Percentiles rank a stretch among this genome's conserved stretches.
Evolutionary conservation across 1,140 invertebrate genomes (phyloP).

Genomic region (Bactericera cockerelli): DNA sequence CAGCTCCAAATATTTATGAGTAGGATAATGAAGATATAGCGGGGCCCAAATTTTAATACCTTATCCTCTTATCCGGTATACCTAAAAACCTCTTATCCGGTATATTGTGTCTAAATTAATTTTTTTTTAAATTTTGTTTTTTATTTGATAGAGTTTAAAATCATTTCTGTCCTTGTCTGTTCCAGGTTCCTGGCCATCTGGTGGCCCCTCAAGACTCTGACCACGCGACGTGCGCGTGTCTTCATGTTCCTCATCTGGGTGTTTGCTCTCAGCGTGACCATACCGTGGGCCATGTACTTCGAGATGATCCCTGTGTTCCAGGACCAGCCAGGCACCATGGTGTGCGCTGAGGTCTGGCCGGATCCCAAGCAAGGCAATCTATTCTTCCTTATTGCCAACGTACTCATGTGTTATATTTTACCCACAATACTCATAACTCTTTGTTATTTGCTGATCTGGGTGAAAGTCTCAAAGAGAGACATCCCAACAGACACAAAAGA

Average conservation of each 20-base stretch:
- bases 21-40: too few relatives aligned
- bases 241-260: slow-evolving; percentile 87
- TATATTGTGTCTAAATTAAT: too few relatives aligned
- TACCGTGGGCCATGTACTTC: slow-evolving; percentile 83
- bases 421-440: slow-evolving; percentile 79
- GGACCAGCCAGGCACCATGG: slow-evolving; percentile 42
- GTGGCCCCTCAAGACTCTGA: slow-evolving; percentile 82
- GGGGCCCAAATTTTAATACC: too few relatives aligned
- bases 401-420: slow-evolving; percentile 81
- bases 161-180: too few relatives aligned
- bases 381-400: slow-evolving; percentile 79
- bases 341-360: slow-evolving; percentile 53
- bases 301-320: slow-evolving; percentile 56
- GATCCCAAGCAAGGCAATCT: slow-evolving; percentile 55
- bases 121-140: too few relatives aligned
- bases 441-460: slow-evolving; percentile 86
- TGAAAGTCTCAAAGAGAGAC: slow-evolving; percentile 70
- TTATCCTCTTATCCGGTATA: too few relatives aligned
- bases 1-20: too few relatives aligned
- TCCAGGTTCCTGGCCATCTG: slow-evolving; percentile 90
- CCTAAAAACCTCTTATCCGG: too few relatives aligned
- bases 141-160: too few relatives aligned
- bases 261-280: slow-evolving; percentile 62
- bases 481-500: slow-evolving; percentile 84
- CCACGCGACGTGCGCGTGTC: slow-evolving; percentile 60